Evolutionary conservation across 2,888 invertebrate genomes (phyloP), one percentile per base, ranked within the genome.

Genomic region (Hermaeophaga mercurialis): DNA sequence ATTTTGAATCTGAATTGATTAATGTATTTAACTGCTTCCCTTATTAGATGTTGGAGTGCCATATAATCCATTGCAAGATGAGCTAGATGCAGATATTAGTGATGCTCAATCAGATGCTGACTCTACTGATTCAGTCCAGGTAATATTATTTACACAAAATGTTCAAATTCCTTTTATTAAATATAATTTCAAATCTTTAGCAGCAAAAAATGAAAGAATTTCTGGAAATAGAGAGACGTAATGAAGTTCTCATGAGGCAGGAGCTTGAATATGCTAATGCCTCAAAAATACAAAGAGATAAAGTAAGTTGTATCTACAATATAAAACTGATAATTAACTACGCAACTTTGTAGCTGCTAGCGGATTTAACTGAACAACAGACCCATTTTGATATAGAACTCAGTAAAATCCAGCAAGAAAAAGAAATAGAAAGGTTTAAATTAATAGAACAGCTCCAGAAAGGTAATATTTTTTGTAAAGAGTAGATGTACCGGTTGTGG

Each of bases 361-460:
- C 79, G 62, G 78, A 81, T 70, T 77, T 88, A 63, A 77, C 84
- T 50, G 73, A 82, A 69, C 83, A 88, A 69, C 89, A 89, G 76
- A 80, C 80, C 55, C 82, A 84, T 68, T 76, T 89, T 34, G 89
- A 89, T 70, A 77, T 77, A 60, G 84, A 89, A 75, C 82, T 90
- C 62, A 82, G 82, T 56, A 86, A 84, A 77, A 80, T 89, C 54
- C 90, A 90, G 66, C 83, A 82, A 70, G 81, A 81, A 63, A 85
- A 82, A 75, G 89, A 90, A 71, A 70, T 77, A 33, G 87, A 87
- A 62, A 78, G 84, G 59, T 82, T 81, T 67, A 80, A 79, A 66
- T 74, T 88, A 39, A 81, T 87, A 47, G 80, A 82, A 73, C 80
- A 84, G 62, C 80, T 88, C 62, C 82, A 84, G 71, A 77, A 82